Evolutionary conservation across 2,113 vertebrate species (phyloP).

Genomic region (Neopipo cinnamomea): DNA sequence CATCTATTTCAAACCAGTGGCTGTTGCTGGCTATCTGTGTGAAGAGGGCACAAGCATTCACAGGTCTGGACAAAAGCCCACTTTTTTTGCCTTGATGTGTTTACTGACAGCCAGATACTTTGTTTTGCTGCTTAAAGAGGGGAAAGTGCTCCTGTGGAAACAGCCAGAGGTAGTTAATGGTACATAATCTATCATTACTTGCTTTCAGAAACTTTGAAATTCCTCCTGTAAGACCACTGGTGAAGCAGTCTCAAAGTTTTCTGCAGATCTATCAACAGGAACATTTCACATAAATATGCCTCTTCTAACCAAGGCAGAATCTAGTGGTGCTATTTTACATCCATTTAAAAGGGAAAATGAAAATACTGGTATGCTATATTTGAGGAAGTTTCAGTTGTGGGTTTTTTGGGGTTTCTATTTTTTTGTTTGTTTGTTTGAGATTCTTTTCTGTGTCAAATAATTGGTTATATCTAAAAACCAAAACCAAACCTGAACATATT

Average conservation of each 20-base stretch:
- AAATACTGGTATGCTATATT: neutral
- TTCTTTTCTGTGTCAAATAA: neutral
- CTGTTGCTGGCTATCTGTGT: neutral
- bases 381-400: neutral
- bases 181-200: neutral
- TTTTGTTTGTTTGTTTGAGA: too few relatives aligned
- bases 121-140: neutral
- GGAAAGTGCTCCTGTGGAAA: neutral
- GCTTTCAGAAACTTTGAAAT: neutral
- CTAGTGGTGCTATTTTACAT: neutral
- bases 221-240: neutral
- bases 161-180: neutral
- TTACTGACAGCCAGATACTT: neutral
- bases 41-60: neutral
- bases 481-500: neutral
- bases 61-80: neutral
- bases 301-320: neutral
- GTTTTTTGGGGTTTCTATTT: too few relatives aligned
- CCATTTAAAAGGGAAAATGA: neutral
- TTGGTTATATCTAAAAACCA: neutral
- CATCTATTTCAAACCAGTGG: neutral
- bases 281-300: neutral
- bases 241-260: neutral
- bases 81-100: neutral
- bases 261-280: neutral